phyloP scores from a whole-genome alignment of 2,888 invertebrate species.

The Bimastos eiseni region DNA sequence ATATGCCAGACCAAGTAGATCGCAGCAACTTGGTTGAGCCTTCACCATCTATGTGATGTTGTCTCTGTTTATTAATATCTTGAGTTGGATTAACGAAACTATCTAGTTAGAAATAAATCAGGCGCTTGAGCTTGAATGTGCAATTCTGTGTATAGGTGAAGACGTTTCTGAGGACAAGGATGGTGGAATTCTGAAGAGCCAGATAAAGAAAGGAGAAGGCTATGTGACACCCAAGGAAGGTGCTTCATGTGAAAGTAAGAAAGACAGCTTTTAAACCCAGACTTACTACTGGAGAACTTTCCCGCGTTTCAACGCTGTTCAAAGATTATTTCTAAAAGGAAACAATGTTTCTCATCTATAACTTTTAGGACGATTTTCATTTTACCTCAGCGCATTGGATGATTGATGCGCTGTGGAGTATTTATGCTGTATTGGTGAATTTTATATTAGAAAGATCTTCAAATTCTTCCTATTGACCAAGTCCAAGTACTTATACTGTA shows the following conservation, averaged over 20 bases:
- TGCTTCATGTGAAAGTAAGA: slow-evolving; percentile 78
- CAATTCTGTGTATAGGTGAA: slow-evolving; percentile 66
- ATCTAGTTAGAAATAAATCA: neutral
- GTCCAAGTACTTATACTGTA: too few species aligned
- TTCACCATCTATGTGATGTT: neutral
- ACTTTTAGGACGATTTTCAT: neutral
- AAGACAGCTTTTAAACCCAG: neutral
- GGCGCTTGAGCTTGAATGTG: neutral
- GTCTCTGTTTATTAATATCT: neutral
- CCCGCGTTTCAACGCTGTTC: neutral
- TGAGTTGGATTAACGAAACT: neutral
- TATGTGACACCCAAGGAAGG: slow-evolving; percentile 79
- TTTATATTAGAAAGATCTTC: too few species aligned
- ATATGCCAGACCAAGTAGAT: neutral
- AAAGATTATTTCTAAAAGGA: neutral
- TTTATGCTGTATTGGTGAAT: neutral
- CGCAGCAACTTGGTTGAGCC: neutral
- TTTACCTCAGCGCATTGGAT: neutral
- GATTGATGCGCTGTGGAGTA: neutral
- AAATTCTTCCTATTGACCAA: too few species aligned
- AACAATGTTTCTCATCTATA: neutral
- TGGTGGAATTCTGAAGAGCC: slow-evolving; percentile 75
- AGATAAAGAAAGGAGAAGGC: slow-evolving; percentile 74
- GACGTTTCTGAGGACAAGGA: slow-evolving; percentile 84
- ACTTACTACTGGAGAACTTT: neutral